phyloP scores from a whole-genome alignment of 2,797 vertebrate species.

The Tangara arthus region DNA sequence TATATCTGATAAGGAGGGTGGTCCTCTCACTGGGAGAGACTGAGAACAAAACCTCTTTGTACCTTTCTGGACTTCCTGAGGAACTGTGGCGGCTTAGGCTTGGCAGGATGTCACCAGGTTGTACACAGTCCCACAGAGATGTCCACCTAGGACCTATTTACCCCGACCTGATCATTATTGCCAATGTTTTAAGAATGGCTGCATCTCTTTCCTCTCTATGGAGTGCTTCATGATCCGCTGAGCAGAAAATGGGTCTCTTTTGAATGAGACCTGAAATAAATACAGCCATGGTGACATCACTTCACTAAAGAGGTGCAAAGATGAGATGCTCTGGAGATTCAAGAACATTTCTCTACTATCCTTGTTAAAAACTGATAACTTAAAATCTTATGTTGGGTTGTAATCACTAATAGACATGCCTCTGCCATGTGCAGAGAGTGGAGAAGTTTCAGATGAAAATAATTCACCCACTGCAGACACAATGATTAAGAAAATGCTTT shows the following conservation, averaged over 20 bases:
- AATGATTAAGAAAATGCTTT: neutral
- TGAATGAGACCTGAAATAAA: neutral
- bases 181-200: neutral
- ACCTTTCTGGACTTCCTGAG: neutral
- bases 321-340: neutral
- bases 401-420: neutral
- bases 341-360: neutral
- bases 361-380: neutral
- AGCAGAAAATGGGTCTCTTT: neutral
- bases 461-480: neutral
- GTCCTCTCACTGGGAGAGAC: neutral
- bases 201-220: neutral
- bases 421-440: neutral
- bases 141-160: neutral
- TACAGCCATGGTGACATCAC: neutral
- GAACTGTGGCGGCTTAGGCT: neutral
- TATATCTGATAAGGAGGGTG: neutral
- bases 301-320: neutral
- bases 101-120: neutral
- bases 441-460: neutral
- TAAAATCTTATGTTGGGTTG: neutral
- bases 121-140: neutral
- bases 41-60: neutral
- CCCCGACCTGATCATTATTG: neutral
- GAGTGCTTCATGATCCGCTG: neutral